phyloP scores from a whole-genome alignment of 1,140 invertebrate species.

The Venturia canescens region DNA sequence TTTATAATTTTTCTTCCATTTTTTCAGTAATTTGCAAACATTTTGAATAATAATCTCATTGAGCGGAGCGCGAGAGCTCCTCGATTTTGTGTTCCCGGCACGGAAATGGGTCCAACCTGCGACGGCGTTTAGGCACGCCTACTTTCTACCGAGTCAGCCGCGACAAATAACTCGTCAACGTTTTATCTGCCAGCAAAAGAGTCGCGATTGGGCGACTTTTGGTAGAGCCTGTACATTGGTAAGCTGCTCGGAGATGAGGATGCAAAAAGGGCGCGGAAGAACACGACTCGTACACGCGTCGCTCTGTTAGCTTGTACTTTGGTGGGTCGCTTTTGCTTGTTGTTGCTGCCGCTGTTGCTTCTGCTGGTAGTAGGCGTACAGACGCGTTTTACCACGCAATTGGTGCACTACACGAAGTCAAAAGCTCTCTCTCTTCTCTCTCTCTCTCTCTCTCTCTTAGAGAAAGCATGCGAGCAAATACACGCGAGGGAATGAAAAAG shows the following conservation, averaged over 20 bases:
- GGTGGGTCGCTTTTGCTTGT: slow-evolving; percentile 26
- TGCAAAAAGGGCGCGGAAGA: neutral
- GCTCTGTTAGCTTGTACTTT: slow-evolving; percentile 33
- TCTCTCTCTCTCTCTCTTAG: no score
- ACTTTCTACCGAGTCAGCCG: no score
- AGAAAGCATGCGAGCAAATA: slow-evolving; percentile 33
- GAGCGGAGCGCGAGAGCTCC: no score
- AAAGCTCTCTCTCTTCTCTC: slow-evolving; percentile 16
- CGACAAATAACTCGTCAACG: no score
- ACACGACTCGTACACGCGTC: slow-evolving; percentile 38
- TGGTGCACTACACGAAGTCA: slow-evolving; percentile 42
- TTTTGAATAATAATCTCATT: no score
- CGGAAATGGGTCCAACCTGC: no score
- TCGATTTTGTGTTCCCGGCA: no score
- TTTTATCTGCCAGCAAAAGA: no score
- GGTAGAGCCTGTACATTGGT: neutral
- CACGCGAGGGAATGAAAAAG: slow-evolving; percentile 45
- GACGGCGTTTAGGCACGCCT: no score
- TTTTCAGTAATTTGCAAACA: no score
- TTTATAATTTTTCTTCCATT: no score
- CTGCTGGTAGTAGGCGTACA: slow-evolving; percentile 34
- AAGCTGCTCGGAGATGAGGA: neutral
- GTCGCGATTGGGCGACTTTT: no score
- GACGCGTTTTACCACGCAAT: slow-evolving; percentile 6
- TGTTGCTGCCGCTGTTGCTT: slow-evolving; percentile 34